A percentile compares a stretch with the other conserved stretches of the same genome.
phyloP scores from a whole-genome alignment of 2,888 invertebrate species.

The Diaphora mendica region DNA sequence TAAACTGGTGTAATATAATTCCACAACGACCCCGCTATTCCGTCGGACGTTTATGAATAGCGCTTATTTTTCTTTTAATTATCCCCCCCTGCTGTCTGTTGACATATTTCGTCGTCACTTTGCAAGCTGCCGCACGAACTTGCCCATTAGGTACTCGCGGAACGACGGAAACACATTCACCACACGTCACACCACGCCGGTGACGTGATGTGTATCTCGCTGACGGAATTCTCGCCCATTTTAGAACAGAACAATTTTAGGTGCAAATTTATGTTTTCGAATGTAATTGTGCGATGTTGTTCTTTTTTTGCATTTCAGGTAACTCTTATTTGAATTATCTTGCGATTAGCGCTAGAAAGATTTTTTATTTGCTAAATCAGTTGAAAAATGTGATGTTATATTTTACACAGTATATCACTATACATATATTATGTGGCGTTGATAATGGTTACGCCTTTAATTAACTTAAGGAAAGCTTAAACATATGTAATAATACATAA shows the following conservation, averaged over 20 bases:
- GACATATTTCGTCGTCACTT: slow-evolving; percentile 64
- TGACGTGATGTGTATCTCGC: slow-evolving; percentile 28
- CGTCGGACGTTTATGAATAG: slow-evolving; percentile 83
- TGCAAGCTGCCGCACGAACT: slow-evolving; percentile 40
- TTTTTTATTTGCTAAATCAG: not conserved
- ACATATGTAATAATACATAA: not conserved
- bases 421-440: too few relatives aligned
- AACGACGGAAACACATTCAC: slow-evolving; percentile 38
- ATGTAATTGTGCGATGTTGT: not conserved
- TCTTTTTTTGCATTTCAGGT: not conserved
- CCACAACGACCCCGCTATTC: slow-evolving; percentile 74
- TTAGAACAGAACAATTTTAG: slow-evolving; percentile 25
- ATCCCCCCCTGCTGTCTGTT: slow-evolving; percentile 70
- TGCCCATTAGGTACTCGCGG: slow-evolving; percentile 35
- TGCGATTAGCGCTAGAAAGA: not conserved
- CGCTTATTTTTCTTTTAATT: slow-evolving; percentile 86
- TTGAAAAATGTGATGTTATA: not conserved
- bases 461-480: not conserved
- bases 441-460: too few relatives aligned
- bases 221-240: slow-evolving; percentile 22
- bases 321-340: not conserved
- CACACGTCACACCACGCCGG: slow-evolving; percentile 34
- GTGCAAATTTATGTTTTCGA: not conserved
- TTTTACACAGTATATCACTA: too few relatives aligned
- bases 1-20: slow-evolving; percentile 71